Conservation (phyloP, 2,113 vertebrate species). For the Pholis gunnellus region DNA sequence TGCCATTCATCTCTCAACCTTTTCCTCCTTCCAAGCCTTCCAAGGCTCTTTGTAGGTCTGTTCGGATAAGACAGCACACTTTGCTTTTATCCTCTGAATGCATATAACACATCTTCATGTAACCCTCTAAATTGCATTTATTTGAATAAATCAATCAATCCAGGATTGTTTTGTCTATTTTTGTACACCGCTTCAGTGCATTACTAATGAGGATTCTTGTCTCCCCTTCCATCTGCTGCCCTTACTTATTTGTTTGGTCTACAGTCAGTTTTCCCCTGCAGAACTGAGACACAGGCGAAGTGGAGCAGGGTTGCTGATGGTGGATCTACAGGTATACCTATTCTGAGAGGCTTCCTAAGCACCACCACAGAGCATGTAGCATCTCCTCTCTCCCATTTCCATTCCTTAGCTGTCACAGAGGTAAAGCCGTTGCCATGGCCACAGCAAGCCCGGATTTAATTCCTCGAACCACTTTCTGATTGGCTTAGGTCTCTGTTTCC, state of each 20-base stretch:
- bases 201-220: neutral
- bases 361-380: constrained; percentile 30
- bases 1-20: neutral
- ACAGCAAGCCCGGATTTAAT: constrained; percentile 75
- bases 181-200: neutral
- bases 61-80: constrained; percentile 8
- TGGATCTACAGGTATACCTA: constrained; percentile 19
- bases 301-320: neutral
- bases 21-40: neutral
- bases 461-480: constrained; percentile 67
- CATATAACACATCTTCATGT: constrained; percentile 8
- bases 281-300: neutral
- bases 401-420: constrained; percentile 74
- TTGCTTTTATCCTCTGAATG: neutral
- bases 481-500: constrained; percentile 53
- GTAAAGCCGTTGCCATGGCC: constrained; percentile 83
- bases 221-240: neutral
- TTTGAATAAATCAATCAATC: constrained; percentile 1
- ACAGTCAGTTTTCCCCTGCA: neutral
- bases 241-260: constrained; percentile 2
- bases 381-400: constrained; percentile 64
- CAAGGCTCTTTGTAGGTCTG: neutral
- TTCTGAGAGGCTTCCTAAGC: constrained; percentile 37
- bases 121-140: constrained; percentile 17
- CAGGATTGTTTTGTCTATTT: constrained; percentile 3